Evolutionary conservation across 1,140 invertebrate genomes (phyloP), one percentile per base, ranked within the genome.

Genomic region (Chlorops oryzae): DNA sequence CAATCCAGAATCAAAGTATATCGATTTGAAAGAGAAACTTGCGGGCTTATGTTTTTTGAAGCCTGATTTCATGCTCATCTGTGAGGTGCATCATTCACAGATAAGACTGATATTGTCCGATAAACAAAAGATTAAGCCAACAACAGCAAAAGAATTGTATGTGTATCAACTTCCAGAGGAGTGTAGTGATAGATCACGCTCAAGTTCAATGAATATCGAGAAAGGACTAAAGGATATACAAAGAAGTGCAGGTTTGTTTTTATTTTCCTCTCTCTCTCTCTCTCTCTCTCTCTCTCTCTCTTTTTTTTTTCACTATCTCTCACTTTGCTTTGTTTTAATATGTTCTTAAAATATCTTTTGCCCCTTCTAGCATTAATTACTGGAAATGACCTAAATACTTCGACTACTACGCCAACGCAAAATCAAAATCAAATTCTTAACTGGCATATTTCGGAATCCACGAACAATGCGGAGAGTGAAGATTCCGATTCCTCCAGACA

Each of bases 1-100:
- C 12, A 87, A 86, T 67, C 84, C 86, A 22, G 88, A 91, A 59
- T 86, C 86, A 54, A 84, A 83, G 28, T 90, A 90, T 58, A 65
- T 73, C 6, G 79, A 82, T 37, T 65, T 90, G 12, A 90, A 88
- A 73, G 78, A 80, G 54, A 82, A 84, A 52, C 70, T 91, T 10
- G 76, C 79, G 23, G 72, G 76, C 7, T 69, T 91, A 5, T 83
- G 84, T 49, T 75, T 77, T 24, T 76, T 88, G 43, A 69, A 80
- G 18, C 70, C 78, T 0, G 75, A 80, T 47, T 76, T 79, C 10
- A 75, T 90, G 56, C 65, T 87, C 20, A 66, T 90, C 41, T 85
- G 82, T 49, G 84, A 88, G 75, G 70, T 89, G 22, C 72, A 77
- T 47, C 81, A 80, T 47, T 81, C 84, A 5, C 79, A 82, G 54